Evolutionary conservation across 2,113 vertebrate genomes (phyloP).

Genomic region (Aegypius monachus): DNA sequence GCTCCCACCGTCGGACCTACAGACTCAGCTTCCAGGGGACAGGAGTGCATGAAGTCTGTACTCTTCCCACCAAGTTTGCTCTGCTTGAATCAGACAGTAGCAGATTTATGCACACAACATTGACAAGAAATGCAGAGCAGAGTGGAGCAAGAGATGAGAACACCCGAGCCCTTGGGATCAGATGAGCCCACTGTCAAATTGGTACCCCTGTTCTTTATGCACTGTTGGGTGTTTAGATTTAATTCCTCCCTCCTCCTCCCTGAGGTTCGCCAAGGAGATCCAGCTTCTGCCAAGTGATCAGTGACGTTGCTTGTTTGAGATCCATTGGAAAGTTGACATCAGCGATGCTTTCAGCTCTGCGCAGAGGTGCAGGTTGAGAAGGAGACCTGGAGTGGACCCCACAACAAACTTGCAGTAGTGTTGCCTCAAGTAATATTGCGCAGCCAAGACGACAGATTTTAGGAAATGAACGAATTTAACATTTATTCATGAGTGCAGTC

Average conservation of each 20-base stretch:
- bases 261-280: background rate
- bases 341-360: background rate
- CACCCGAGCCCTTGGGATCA: background rate
- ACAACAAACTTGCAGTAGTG: background rate
- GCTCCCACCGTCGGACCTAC: background rate
- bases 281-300: background rate
- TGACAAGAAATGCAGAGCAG: background rate
- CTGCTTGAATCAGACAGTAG: background rate
- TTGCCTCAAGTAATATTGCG: background rate
- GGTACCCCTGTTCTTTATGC: fast-evolving
- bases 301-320: background rate
- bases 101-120: background rate
- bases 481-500: background rate
- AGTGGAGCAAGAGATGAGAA: background rate
- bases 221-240: background rate
- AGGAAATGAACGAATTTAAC: background rate
- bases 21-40: background rate
- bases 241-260: background rate
- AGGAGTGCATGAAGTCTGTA: background rate
- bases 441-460: background rate
- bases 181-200: background rate
- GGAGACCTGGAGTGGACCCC: background rate
- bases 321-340: background rate
- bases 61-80: background rate
- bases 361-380: background rate